A percentile compares a stretch with the other conserved stretches of the same genome.
Conservation (phyloP, 2,888 invertebrate species). For the Cantharis nigra region DNA sequence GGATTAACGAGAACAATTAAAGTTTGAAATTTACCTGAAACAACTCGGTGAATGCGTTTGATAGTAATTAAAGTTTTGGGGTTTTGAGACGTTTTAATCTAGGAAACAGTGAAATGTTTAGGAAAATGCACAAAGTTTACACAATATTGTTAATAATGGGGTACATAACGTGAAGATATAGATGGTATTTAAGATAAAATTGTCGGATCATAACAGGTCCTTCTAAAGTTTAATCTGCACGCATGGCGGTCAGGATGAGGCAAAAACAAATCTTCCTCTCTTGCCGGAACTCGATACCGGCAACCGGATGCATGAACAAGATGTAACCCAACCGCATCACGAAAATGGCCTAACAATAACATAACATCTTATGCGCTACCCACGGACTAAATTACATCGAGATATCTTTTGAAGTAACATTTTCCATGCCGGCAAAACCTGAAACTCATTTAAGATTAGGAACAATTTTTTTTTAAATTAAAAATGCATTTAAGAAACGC, state of each 20-base stretch:
- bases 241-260: slow-evolving; percentile 22
- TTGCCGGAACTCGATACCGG: slow-evolving; percentile 26
- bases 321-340: slow-evolving; percentile 28
- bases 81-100: background rate
- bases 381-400: slow-evolving; percentile 8
- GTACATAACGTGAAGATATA: background rate
- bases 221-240: slow-evolving; percentile 15
- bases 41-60: background rate
- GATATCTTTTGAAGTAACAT: background rate
- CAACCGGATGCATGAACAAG: slow-evolving; percentile 28
- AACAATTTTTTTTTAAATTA: background rate
- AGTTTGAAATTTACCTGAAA: background rate
- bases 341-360: slow-evolving; percentile 25
- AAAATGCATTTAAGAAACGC: background rate
- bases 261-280: slow-evolving; percentile 22
- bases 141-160: background rate
- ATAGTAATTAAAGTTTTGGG: background rate
- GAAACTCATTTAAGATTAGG: background rate
- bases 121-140: background rate
- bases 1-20: background rate
- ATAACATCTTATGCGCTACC: slow-evolving; percentile 13
- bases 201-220: background rate
- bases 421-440: background rate
- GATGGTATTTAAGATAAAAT: background rate
- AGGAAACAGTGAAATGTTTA: background rate